Base-by-base conservation (phyloP, 2,888 invertebrate genomes). In the Clivina fossor region DNA sequence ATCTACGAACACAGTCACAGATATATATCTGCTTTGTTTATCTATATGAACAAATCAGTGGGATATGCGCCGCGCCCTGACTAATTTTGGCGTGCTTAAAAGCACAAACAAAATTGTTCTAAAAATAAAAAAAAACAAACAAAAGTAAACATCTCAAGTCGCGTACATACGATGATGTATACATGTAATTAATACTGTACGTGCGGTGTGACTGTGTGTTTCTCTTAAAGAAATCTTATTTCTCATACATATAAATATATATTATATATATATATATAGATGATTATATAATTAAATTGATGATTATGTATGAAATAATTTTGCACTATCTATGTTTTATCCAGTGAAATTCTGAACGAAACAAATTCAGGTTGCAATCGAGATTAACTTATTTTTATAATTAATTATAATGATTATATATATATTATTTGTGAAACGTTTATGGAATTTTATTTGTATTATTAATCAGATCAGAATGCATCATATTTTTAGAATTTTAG, bases 371-470 rank as follows among this genome's bases (percentile, higher is more conserved):
- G 53, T 53, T 35, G 53, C 53, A 53, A 33, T 30, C 26, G 44
- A 53, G 53, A 53, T 53, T 53, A 53, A 53, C 43, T 53, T 53
- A 53, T 53, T 53, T 53, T 53, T 49, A 49, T 49, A 38, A 49
- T 49, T 53, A 44, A 33, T 53, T n/a, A 53, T 44, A 53, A 53
- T 43, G 43, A 24, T 40, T 47, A 28, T 28, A 16, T 18, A 28
- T 44, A 28, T 44, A 38, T 49, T 37, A 49, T 38, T 48, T 13
- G 20, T 47, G 11, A 5, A 13, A 13, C 20, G 44, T 16, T 30
- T 28, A 46, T 48, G 9, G 24, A 33, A 48, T 48, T 33, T 13
- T 47, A 47, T 32, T 47, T 33, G 37, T 48, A 44, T 53, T 53
- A n/a, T n/a, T n/a, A n/a, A n/a, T n/a, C n/a, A 44, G 41, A 26